phyloP scores from a whole-genome alignment of 23 tunicate species.

The Ascidia mentula region DNA sequence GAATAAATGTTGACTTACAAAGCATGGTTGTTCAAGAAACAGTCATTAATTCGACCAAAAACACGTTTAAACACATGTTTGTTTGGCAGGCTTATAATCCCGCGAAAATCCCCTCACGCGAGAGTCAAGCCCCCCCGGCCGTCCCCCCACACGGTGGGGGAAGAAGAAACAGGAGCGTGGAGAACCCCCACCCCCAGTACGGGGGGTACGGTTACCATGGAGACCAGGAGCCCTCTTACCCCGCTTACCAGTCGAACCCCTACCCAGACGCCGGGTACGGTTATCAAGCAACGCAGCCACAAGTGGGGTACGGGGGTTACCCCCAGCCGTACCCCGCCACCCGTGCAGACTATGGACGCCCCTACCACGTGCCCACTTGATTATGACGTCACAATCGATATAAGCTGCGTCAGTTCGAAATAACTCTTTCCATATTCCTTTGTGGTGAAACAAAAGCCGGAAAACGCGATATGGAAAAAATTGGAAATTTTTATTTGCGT shows the following conservation, averaged over 20 bases:
- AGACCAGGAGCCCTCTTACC: neutral
- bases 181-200: neutral
- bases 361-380: conserved; percentile 11
- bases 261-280: neutral
- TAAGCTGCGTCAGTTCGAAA: too few relatives aligned
- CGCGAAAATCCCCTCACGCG: neutral
- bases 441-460: too few relatives aligned
- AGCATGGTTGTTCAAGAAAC: too few relatives aligned
- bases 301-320: conserved; percentile 8
- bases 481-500: too few relatives aligned
- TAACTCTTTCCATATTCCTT: too few relatives aligned
- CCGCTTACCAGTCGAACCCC: neutral
- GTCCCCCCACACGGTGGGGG: conserved; percentile 11
- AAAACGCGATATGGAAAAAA: too few relatives aligned
- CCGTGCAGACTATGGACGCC: conserved; percentile 5
- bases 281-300: conserved; percentile 3
- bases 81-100: neutral
- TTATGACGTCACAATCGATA: neutral
- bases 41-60: too few relatives aligned
- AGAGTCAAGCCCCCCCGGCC: neutral
- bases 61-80: too few relatives aligned
- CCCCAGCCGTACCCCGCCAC: conserved; percentile 11
- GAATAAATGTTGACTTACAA: too few relatives aligned
- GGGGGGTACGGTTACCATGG: conserved; percentile 3
- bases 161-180: neutral